These are phyloP conservation scores for Oncorhynchus keta DNA, from an alignment of 2,113 vertebrate genomes.

Conservation along the genomic window DNA sequence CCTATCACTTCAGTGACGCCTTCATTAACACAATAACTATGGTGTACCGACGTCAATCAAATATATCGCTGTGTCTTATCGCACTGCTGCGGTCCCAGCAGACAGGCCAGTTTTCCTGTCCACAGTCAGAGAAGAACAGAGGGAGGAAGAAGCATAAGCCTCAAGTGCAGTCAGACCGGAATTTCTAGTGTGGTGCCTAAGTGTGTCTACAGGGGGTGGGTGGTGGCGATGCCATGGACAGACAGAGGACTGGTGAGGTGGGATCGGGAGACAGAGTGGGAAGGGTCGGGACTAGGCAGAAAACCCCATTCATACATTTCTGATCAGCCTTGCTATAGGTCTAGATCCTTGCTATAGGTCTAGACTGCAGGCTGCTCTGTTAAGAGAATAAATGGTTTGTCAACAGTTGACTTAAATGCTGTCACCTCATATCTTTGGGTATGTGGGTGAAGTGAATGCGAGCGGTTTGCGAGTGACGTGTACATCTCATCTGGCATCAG, in stretches of 20 bases:
- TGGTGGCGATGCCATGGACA: neutral
- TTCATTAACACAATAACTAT: neutral
- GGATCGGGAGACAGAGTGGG: neutral
- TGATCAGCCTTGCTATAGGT: neutral
- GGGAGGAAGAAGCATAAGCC: constrained; percentile 47
- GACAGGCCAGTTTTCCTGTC: constrained; percentile 17
- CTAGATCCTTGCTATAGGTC: neutral
- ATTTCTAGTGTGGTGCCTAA: constrained; percentile 49
- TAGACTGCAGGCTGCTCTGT: neutral
- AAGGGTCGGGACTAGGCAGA: neutral
- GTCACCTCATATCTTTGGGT: neutral
- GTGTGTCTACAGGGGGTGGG: neutral
- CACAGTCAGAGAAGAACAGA: neutral
- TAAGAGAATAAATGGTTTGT: no score
- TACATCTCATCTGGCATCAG: neutral
- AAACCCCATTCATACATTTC: neutral
- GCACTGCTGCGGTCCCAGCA: neutral
- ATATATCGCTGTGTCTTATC: neutral
- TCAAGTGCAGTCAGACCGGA: constrained; percentile 62
- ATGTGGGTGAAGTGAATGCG: neutral
- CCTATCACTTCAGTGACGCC: neutral
- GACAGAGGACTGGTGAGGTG: neutral
- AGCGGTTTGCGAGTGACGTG: neutral
- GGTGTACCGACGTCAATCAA: neutral
- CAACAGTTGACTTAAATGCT: neutral